Base-by-base conservation (phyloP, 2,888 invertebrate species). In the Acanthosepion esculentum region DNA sequence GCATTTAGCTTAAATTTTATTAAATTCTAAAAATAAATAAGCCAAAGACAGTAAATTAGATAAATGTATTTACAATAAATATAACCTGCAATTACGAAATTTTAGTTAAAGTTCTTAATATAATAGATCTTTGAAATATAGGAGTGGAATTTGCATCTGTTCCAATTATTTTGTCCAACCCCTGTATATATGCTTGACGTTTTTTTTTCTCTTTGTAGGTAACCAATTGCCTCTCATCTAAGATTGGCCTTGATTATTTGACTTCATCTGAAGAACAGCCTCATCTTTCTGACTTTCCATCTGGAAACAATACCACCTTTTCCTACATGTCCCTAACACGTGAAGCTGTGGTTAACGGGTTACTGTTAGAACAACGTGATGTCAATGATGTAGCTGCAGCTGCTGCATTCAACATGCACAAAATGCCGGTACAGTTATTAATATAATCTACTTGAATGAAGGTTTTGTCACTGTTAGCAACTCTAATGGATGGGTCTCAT, bases 371-470 rank as follows among this genome's bases (percentile, higher is more conserved):
- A 53, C 93, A 93, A 23, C 29, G 48, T 50, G 26, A 93, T 53
- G 53, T 93, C n/a, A 93, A 93, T 93, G 93, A 93, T 93, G 50
- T 93, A 3, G 93, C 93, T 50, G 93, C 93, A n/a, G 93, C 93
- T 93, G 93, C 93, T 48, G 93, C 53, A 18, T 93, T n/a, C n/a
- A 93, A 93, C 53, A 93, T 93, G 48, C 93, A 93, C 50, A 23
- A 50, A 53, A 93, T 93, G 18, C 93, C 6, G 93, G 93, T 93
- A 93, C 48, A 1, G 48, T 78, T 23, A 33, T 78, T 78, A 18
- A 78, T 23, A 26, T 78, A 29, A 78, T 78, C 78, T 29, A 78
- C n/a, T 78, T 78, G 41, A 41, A 41, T 2, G 41, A 41, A 41
- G 41, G 41, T 41, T 41, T 41, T 41, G 41, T 41, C 41, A 41